Conservation (phyloP, 2,888 invertebrate species). For the Saturnia pavonia region DNA sequence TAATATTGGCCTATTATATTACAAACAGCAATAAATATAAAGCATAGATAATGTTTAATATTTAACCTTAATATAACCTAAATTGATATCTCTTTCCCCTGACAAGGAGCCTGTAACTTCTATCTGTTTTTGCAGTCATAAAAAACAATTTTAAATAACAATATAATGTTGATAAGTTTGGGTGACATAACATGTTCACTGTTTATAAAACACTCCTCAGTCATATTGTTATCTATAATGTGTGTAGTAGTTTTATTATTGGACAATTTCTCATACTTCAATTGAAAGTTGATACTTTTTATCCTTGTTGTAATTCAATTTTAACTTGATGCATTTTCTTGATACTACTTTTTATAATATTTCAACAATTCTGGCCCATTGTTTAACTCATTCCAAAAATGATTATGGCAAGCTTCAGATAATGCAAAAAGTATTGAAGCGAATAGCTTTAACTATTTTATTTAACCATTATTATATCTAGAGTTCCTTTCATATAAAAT, state of each 20-base stretch:
- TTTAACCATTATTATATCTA: too few relatives aligned
- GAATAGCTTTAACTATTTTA: too few relatives aligned
- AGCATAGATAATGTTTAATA: neutral
- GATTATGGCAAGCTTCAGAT: too few relatives aligned
- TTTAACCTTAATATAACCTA: constrained; percentile 1
- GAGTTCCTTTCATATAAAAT: too few relatives aligned
- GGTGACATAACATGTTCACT: neutral
- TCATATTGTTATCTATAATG: neutral
- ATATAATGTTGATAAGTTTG: neutral
- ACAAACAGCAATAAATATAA: neutral
- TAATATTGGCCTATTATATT: neutral
- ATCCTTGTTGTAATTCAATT: neutral
- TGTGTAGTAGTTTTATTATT: neutral
- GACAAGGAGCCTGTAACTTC: neutral
- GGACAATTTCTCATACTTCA: neutral
- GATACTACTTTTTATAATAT: neutral
- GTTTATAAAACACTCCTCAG: neutral
- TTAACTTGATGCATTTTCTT: neutral
- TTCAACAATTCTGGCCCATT: too few relatives aligned
- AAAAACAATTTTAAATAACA: neutral
- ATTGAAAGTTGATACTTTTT: neutral
- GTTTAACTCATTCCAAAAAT: too few relatives aligned
- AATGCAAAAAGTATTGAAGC: too few relatives aligned
- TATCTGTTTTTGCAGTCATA: neutral
- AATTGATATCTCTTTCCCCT: neutral